Conservation (phyloP, 1,140 invertebrate species). For the Plodia interpunctella region DNA sequence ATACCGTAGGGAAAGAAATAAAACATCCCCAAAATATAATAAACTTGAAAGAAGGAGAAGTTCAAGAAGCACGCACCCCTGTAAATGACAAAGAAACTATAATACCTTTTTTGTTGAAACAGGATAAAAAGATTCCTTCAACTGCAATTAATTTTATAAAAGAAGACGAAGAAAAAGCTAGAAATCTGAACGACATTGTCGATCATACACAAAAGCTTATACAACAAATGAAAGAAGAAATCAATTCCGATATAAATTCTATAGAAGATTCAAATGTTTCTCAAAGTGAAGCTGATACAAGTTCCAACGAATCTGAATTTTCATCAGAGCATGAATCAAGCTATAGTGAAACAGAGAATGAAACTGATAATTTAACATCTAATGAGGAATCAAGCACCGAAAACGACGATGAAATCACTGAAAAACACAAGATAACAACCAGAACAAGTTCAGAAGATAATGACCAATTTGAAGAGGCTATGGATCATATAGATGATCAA, state of each 20-base stretch:
- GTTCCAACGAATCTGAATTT: conserved; percentile 64
- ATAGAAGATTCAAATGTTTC: conserved; percentile 64
- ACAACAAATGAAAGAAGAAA: conserved; percentile 80
- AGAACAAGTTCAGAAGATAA: conserved; percentile 75
- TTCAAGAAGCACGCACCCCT: not conserved
- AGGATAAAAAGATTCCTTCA: not conserved
- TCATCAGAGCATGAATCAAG: conserved; percentile 75
- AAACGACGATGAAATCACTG: conserved; percentile 31
- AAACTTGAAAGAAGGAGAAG: not conserved
- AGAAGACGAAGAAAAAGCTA: conserved; percentile 46
- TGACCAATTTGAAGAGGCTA: conserved; percentile 71
- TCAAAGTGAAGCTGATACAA: conserved; percentile 70
- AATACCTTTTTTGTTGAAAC: not conserved
- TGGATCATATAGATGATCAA: conserved; percentile 63
- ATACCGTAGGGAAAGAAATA: not conserved
- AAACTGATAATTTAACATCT: conserved; percentile 54
- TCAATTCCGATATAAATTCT: conserved; percentile 78
- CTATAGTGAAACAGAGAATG: conserved; percentile 63
- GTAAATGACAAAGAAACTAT: not conserved
- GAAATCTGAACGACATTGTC: conserved; percentile 77
- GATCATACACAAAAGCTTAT: conserved; percentile 78
- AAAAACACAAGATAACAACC: conserved; percentile 42
- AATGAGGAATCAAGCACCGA: conserved; percentile 50
- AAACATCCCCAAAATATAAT: not conserved
- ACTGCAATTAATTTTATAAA: not conserved